Conservation (phyloP, 1,140 invertebrate species). For the Papilio machaon region DNA sequence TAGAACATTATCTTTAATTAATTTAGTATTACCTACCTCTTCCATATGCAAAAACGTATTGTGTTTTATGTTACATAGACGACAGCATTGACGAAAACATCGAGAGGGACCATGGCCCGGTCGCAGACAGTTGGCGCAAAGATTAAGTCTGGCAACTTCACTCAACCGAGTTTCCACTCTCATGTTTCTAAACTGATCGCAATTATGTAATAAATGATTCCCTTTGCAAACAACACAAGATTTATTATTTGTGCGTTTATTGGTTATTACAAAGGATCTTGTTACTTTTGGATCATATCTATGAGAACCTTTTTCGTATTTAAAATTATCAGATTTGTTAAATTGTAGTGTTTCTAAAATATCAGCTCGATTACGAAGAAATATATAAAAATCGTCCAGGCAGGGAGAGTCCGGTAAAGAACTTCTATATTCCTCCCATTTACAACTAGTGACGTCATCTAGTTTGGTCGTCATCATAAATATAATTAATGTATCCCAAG, state of each 20-base stretch:
- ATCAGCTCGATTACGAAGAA: neutral
- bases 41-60: neutral
- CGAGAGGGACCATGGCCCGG: conserved; percentile 1
- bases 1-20: neutral
- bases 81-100: neutral
- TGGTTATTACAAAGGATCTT: neutral
- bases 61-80: neutral
- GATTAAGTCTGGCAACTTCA: neutral
- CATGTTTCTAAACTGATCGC: too few species aligned
- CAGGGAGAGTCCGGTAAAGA: neutral
- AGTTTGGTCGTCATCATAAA: neutral
- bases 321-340: conserved; percentile 3
- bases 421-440: neutral
- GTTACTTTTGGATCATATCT: neutral
- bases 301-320: neutral
- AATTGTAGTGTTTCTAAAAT: neutral
- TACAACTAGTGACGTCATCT: neutral
- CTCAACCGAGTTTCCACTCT: neutral
- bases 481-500: neutral
- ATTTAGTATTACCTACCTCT: too few species aligned
- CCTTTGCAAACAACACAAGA: neutral
- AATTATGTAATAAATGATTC: neutral
- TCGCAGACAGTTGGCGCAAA: neutral
- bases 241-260: neutral
- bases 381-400: neutral